phyloP scores from a whole-genome alignment of 2,797 vertebrate genomes.

The Enteromius trimaculatus region DNA sequence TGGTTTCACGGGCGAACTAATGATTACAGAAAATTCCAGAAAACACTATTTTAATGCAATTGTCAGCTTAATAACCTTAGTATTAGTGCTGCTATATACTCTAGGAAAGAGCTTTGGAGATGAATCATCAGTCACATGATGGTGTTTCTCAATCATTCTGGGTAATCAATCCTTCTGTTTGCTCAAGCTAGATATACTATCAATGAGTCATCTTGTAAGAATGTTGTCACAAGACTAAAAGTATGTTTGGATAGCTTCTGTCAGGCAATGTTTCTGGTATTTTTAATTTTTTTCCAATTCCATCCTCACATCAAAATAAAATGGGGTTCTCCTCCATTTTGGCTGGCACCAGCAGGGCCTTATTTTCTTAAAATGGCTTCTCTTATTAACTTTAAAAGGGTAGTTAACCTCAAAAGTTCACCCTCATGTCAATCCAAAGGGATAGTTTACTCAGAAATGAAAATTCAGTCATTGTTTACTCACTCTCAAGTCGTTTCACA shows the following conservation, averaged over 20 bases:
- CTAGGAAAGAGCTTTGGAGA: not conserved
- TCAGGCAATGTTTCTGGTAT: not conserved
- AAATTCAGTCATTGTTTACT: not conserved
- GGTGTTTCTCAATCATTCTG: not conserved
- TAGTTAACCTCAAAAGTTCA: not conserved
- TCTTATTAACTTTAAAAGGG: not conserved
- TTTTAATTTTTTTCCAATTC: not conserved
- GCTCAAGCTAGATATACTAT: not conserved
- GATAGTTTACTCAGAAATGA: not conserved
- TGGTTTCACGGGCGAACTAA: not conserved
- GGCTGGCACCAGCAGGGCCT: not conserved
- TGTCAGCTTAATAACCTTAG: not conserved
- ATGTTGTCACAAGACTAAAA: not conserved
- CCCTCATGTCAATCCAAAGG: not conserved
- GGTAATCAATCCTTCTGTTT: conserved; percentile 12
- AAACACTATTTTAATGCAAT: not conserved
- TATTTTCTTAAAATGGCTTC: not conserved
- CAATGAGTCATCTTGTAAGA: conserved; percentile 7
- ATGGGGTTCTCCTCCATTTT: not conserved
- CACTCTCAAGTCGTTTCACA: not conserved
- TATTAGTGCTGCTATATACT: not conserved
- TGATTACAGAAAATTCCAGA: not conserved
- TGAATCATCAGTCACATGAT: not conserved
- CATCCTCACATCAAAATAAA: not conserved
- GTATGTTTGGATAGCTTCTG: not conserved